Percentiles rank a stretch among this genome's conserved stretches.
These are phyloP conservation scores for Microctenopoma steveboyesi DNA, from an alignment of 2,797 vertebrate species.

Conservation along the genomic window DNA sequence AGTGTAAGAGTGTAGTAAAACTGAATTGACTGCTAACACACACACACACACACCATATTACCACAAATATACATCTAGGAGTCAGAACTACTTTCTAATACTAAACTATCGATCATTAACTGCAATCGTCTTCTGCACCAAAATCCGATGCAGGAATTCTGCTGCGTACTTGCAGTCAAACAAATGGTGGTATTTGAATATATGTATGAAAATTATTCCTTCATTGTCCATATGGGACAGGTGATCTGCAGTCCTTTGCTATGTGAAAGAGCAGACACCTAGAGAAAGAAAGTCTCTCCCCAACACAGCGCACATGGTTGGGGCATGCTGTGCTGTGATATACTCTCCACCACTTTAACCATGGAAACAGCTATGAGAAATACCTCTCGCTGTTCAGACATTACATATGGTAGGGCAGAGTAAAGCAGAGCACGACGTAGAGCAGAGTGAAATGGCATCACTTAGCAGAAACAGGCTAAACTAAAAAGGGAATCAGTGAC, in stretches of 20 bases:
- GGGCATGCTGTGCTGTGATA: constrained; percentile 65
- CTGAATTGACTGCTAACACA: too few relatives aligned
- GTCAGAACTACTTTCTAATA: constrained; percentile 49
- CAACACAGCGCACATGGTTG: constrained; percentile 44
- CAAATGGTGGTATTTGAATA: constrained; percentile 15
- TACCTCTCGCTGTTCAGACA: constrained; percentile 60
- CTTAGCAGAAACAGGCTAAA: constrained; percentile 64
- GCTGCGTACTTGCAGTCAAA: constrained; percentile 9
- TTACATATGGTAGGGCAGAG: constrained; percentile 75
- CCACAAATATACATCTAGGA: neutral
- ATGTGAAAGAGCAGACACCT: neutral
- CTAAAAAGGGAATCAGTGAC: constrained; percentile 67
- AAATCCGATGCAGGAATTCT: constrained; percentile 40
- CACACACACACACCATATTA: too few relatives aligned
- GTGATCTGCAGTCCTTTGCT: neutral
- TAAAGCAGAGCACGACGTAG: constrained; percentile 64
- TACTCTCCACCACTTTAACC: constrained; percentile 64
- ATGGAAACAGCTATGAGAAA: constrained; percentile 76
- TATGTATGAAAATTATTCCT: constrained; percentile 5
- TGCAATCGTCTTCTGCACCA: constrained; percentile 55
- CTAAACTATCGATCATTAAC: constrained; percentile 67
- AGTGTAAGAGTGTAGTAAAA: constrained; percentile 7
- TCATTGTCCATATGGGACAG: constrained; percentile 17
- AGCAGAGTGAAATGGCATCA: constrained; percentile 54
- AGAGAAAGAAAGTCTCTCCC: constrained; percentile 24